Evolutionary conservation across 2,888 invertebrate species (phyloP).

Genomic region (Aphidoletes aphidimyza): DNA sequence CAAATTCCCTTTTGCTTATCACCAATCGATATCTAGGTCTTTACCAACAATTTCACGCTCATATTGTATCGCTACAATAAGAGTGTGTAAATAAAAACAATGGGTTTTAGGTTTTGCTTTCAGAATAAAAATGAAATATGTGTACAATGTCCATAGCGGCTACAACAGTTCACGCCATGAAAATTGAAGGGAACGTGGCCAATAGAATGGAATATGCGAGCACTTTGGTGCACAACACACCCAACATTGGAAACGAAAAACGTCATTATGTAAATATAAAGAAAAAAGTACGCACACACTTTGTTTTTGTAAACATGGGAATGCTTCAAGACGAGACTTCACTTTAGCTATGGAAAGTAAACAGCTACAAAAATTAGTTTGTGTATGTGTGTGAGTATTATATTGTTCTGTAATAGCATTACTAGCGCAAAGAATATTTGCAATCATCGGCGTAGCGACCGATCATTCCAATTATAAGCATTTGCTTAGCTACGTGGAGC

Average conservation of each 20-base stretch:
- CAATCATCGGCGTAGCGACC: slow-evolving; percentile 24
- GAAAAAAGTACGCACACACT: background rate
- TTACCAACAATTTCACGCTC: slow-evolving; percentile 34
- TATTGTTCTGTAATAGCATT: background rate
- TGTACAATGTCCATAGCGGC: slow-evolving; percentile 15
- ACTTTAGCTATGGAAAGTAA: slow-evolving; percentile 5
- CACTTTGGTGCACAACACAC: slow-evolving; percentile 49
- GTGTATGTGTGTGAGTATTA: slow-evolving; percentile 10
- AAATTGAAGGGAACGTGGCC: too few species aligned
- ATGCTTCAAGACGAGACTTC: slow-evolving; percentile 37
- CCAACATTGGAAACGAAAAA: slow-evolving; percentile 43
- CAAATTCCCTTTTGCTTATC: background rate
- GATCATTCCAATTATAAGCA: slow-evolving; percentile 27
- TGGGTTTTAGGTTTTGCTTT: background rate
- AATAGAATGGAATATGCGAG: background rate
- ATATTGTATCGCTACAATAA: slow-evolving; percentile 17
- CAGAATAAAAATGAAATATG: background rate
- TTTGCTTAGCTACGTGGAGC: slow-evolving; percentile 23
- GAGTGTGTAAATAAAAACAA: slow-evolving; percentile 29
- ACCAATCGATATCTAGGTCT: slow-evolving; percentile 27
- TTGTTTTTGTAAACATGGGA: slow-evolving; percentile 26
- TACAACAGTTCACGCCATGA: background rate
- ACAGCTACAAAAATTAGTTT: background rate
- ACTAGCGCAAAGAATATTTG: background rate
- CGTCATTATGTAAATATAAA: slow-evolving; percentile 29